These are phyloP conservation scores for Chelonia mydas DNA, from an alignment of 2,797 vertebrate species.

Conservation along the genomic window DNA sequence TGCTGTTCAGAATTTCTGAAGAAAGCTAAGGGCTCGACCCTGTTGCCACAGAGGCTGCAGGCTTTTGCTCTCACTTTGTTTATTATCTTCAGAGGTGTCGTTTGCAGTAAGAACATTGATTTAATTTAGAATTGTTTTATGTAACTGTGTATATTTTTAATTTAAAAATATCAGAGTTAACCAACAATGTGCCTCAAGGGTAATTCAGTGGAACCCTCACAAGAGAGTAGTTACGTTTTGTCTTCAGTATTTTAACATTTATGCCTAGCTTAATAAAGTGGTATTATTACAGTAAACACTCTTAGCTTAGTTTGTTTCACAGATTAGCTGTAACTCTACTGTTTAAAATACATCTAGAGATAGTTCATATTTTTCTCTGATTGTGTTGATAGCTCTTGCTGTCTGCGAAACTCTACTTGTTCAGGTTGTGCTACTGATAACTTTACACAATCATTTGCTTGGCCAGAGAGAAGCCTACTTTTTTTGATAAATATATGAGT, in stretches of 20 bases:
- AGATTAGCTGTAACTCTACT: constrained; percentile 42
- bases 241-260: constrained; percentile 36
- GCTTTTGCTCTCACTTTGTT: not conserved
- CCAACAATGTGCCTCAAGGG: constrained; percentile 65
- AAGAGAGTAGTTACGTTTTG: constrained; percentile 38
- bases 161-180: constrained; percentile 56
- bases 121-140: constrained; percentile 56
- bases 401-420: constrained; percentile 11
- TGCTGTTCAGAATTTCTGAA: constrained; percentile 62
- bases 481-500: not conserved
- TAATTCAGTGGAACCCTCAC: constrained; percentile 54
- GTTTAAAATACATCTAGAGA: not conserved
- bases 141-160: constrained; percentile 42
- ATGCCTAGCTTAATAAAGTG: not conserved
- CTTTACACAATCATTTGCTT: not conserved
- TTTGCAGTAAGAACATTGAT: constrained; percentile 52
- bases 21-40: not conserved
- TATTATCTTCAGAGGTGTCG: constrained; percentile 35
- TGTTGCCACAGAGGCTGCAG: not conserved
- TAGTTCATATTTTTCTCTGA: not conserved
- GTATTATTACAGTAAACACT: not conserved
- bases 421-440: not conserved
- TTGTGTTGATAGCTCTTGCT: not conserved
- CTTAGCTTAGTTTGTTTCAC: not conserved
- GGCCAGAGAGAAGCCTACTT: not conserved